phyloP scores from a whole-genome alignment of 2,113 vertebrate genomes.

The Theristicus caerulescens region DNA sequence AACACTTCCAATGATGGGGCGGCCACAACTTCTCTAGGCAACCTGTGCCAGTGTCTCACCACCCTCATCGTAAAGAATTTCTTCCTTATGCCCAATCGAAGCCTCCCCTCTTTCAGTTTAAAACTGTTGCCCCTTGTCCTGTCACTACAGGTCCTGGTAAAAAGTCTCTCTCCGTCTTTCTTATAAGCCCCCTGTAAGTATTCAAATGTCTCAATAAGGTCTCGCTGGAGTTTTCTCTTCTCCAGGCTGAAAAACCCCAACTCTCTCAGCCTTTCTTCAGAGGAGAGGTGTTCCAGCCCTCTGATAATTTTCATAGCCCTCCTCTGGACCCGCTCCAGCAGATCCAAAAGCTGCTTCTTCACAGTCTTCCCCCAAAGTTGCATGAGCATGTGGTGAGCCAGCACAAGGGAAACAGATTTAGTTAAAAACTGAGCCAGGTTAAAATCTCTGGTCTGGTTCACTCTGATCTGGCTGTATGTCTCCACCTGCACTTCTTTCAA shows the following conservation, averaged over 20 bases:
- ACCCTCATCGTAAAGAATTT: fast-evolving
- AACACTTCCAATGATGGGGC: background rate
- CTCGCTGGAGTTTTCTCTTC: background rate
- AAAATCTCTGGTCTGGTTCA: background rate
- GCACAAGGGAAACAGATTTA: background rate
- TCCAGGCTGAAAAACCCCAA: background rate
- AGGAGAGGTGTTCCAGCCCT: background rate
- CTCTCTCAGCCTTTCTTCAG: background rate
- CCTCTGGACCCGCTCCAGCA: background rate
- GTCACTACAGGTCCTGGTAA: background rate
- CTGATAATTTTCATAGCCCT: background rate
- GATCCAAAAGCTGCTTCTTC: background rate
- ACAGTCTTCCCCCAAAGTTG: background rate
- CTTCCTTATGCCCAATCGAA: background rate
- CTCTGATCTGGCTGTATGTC: background rate
- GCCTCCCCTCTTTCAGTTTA: background rate
- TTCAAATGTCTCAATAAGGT: background rate
- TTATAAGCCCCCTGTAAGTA: background rate
- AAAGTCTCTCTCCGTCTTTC: background rate
- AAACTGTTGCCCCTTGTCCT: background rate
- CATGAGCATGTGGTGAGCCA: background rate
- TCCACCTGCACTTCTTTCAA: background rate
- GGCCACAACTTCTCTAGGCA: background rate
- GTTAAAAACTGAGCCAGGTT: background rate
- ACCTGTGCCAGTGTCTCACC: background rate